Evolutionary conservation across 2,797 vertebrate species (phyloP).

Genomic region (Nyctibius grandis): DNA sequence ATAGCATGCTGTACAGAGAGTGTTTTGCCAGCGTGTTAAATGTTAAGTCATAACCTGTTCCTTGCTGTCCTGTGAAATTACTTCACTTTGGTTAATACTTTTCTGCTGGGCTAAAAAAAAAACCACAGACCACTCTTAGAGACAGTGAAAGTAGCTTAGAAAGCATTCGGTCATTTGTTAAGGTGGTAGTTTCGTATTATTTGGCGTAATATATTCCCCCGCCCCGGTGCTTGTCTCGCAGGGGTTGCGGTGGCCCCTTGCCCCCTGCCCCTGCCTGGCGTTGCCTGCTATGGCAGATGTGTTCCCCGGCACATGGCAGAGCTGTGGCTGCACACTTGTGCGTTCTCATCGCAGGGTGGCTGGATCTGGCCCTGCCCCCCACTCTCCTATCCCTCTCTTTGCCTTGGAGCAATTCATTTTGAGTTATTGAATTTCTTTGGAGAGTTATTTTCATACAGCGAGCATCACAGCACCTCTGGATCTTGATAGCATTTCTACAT

Average conservation of each 20-base stretch:
- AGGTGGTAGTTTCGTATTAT: not conserved
- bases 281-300: slow-evolving; percentile 1
- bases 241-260: not conserved
- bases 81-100: slow-evolving; percentile 44
- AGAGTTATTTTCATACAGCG: slow-evolving; percentile 72
- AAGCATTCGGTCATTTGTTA: not conserved
- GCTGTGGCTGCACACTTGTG: slow-evolving; percentile 5
- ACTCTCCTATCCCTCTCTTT: slow-evolving; percentile 41
- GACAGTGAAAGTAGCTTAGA: not conserved
- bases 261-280: not conserved
- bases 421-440: slow-evolving; percentile 72
- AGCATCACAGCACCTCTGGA: slow-evolving; percentile 73
- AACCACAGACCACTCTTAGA: not conserved
- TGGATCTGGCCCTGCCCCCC: slow-evolving; percentile 43
- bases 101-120: not conserved
- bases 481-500: slow-evolving; percentile 74
- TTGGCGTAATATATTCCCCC: not conserved
- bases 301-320: slow-evolving; percentile 9
- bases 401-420: slow-evolving; percentile 75
- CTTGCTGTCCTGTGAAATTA: not conserved
- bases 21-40: not conserved
- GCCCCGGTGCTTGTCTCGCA: not conserved
- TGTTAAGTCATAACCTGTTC: slow-evolving; percentile 21
- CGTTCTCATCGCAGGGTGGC: slow-evolving; percentile 26
- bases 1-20: not conserved